phyloP scores from a whole-genome alignment of 2,113 vertebrate species.

The Hystrix cristata region DNA sequence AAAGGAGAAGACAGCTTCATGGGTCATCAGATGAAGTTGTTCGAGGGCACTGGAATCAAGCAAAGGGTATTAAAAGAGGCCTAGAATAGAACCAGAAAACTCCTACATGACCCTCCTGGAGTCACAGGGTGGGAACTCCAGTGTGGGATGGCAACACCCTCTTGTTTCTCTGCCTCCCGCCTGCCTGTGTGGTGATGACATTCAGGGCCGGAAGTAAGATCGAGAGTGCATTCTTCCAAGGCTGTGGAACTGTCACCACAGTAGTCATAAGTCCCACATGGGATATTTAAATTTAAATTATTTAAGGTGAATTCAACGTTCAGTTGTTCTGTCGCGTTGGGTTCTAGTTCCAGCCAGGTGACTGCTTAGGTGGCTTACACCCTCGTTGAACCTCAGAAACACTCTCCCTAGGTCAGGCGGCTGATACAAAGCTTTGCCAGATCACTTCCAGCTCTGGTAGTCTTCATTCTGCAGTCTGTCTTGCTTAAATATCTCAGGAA shows the following conservation, averaged over 20 bases:
- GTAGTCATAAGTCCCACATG: neutral
- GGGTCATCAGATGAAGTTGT: neutral
- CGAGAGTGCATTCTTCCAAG: neutral
- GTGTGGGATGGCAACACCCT: neutral
- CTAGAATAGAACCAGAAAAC: neutral
- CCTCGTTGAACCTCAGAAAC: neutral
- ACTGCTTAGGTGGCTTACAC: neutral
- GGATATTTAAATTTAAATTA: neutral
- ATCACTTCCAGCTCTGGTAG: neutral
- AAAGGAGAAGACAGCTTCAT: neutral
- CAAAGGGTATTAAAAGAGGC: neutral
- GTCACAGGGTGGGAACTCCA: neutral
- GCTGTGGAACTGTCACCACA: neutral
- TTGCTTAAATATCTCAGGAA: neutral
- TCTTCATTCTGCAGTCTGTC: neutral
- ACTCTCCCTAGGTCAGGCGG: neutral
- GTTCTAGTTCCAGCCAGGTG: neutral
- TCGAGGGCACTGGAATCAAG: neutral
- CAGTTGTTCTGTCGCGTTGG: neutral
- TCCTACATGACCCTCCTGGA: too few relatives aligned
- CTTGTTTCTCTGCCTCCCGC: neutral
- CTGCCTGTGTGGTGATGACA: neutral
- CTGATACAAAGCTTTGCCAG: neutral
- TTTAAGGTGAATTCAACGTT: neutral
- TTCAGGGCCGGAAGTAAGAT: too few relatives aligned